A percentile compares a stretch with the other conserved stretches of the same genome.
Evolutionary conservation across 2,113 vertebrate species (phyloP).

Genomic region (Phylloscopus trochilus): DNA sequence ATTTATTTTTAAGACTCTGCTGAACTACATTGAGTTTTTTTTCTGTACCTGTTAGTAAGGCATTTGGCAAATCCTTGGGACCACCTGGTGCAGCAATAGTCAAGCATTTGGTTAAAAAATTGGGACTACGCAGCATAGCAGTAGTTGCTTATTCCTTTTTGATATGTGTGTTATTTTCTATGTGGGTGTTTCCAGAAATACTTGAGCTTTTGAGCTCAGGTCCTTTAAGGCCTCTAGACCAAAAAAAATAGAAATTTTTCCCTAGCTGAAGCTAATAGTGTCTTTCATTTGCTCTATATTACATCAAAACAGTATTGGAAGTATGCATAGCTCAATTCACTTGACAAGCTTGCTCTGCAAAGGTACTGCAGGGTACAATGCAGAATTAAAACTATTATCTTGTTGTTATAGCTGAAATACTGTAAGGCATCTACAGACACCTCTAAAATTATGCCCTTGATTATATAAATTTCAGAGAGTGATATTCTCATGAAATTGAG

Average conservation of each 20-base stretch:
- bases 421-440: background rate
- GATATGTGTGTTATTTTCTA: background rate
- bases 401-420: background rate
- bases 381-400: background rate
- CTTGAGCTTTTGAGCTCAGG: background rate
- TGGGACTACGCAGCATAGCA: background rate
- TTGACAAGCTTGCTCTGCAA: background rate
- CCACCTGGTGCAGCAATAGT: background rate
- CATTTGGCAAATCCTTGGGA: background rate
- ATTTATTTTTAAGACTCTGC: background rate
- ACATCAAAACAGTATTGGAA: background rate
- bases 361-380: background rate
- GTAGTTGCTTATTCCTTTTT: background rate
- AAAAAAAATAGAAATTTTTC: background rate
- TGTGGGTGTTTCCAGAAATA: background rate
- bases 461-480: background rate
- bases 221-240: background rate
- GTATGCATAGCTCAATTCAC: background rate
- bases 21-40: background rate
- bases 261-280: background rate
- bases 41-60: background rate
- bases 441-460: background rate
- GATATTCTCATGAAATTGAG: background rate
- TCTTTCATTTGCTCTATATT: background rate
- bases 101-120: background rate